Evolutionary conservation across 2,797 vertebrate genomes (phyloP).

Genomic region (Pseudochromis fuscus): DNA sequence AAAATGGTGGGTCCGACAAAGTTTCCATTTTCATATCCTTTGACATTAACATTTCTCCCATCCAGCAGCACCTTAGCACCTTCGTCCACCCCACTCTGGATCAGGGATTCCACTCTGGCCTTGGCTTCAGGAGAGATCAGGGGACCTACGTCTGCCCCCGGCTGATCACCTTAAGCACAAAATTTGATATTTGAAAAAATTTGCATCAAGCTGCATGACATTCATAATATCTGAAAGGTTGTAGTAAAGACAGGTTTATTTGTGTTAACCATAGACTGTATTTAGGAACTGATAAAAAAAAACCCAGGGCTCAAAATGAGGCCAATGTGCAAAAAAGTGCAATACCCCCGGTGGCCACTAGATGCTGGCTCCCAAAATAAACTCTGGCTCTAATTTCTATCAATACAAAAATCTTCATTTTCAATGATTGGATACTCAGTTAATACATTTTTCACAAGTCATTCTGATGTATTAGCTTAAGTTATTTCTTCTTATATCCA

Average conservation of each 20-base stretch:
- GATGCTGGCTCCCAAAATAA: too few relatives aligned
- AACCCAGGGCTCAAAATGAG: too few relatives aligned
- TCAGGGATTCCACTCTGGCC: conserved; percentile 89
- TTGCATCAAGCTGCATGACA: not conserved
- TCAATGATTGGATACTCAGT: too few relatives aligned
- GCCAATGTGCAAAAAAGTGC: too few relatives aligned
- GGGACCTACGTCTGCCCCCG: conserved; percentile 95
- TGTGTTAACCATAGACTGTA: too few relatives aligned
- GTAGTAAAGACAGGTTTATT: not conserved
- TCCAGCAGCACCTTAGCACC: conserved; percentile 94
- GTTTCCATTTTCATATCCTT: conserved; percentile 97
- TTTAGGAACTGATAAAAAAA: too few relatives aligned
- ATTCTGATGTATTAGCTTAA: too few relatives aligned
- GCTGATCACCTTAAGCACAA: conserved; percentile 89
- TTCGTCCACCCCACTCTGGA: conserved; percentile 93
- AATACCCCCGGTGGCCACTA: too few relatives aligned
- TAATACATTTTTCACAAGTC: too few relatives aligned
- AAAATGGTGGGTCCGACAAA: conserved; percentile 98
- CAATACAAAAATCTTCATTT: too few relatives aligned
- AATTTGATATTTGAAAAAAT: not conserved
- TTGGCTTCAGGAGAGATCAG: conserved; percentile 94
- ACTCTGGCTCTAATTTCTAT: too few relatives aligned
- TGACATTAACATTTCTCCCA: conserved; percentile 92
- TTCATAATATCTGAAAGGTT: not conserved
- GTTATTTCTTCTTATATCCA: too few relatives aligned